Conservation (phyloP, 2,113 vertebrate species). For the Tupaia tana region DNA sequence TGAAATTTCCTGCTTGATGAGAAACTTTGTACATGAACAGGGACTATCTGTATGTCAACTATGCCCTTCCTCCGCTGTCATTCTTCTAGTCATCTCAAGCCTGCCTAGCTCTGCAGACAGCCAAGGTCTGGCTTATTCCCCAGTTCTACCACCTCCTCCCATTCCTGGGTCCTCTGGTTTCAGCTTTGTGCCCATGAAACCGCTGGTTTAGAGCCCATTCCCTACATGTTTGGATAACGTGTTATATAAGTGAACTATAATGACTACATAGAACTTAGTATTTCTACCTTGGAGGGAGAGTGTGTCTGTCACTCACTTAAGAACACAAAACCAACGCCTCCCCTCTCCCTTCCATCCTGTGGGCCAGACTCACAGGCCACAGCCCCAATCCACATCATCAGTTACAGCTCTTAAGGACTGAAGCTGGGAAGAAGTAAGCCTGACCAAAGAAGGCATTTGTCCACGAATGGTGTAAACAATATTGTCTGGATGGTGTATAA, state of each 20-base stretch:
- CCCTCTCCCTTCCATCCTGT: not conserved
- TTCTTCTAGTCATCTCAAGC: not conserved
- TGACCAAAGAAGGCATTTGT: not conserved
- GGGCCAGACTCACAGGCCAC: not conserved
- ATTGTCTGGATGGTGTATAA: not conserved
- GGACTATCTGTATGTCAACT: fast-evolving
- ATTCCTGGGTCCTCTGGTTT: too few relatives aligned
- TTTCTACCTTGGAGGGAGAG: not conserved
- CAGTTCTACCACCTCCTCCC: not conserved
- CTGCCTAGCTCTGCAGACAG: not conserved
- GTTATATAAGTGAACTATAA: not conserved
- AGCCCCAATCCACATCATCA: too few relatives aligned
- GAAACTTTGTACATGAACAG: not conserved
- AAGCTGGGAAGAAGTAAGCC: not conserved
- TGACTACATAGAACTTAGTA: fast-evolving
- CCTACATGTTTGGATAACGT: not conserved
- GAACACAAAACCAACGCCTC: not conserved
- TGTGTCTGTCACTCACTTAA: not conserved
- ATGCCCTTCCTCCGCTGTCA: not conserved
- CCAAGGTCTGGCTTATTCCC: not conserved
- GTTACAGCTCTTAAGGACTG: not conserved
- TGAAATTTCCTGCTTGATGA: not conserved
- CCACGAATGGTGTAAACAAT: not conserved
- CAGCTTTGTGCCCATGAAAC: not conserved
- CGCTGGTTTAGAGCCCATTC: not conserved